Evolutionary conservation across 2,113 vertebrate genomes (phyloP), one percentile per base, ranked within the genome.

Genomic region (Protomyctophum bolini): DNA sequence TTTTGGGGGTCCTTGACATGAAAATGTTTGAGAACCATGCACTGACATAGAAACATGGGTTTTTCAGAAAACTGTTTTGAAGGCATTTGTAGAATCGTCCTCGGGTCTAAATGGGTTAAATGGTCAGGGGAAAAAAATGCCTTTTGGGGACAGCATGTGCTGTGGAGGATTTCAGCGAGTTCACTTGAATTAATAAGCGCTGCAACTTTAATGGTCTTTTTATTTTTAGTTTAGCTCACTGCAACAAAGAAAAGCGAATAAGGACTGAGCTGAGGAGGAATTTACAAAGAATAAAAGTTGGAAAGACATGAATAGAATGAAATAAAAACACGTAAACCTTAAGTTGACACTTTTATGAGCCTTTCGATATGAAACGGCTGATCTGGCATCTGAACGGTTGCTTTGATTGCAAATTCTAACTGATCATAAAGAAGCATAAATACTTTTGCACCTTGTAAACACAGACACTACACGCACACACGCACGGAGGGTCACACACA

Each of bases 81-180:
- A n/a, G n/a, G n/a, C n/a, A n/a, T n/a, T n/a, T n/a, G n/a, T n/a
- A n/a, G n/a, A n/a, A n/a, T n/a, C n/a, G n/a, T n/a, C n/a, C n/a
- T n/a, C n/a, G n/a, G n/a, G n/a, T n/a, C n/a, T n/a, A n/a, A n/a
- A n/a, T n/a, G n/a, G n/a, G n/a, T n/a, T n/a, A 79, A 83, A 84
- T 58, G 48, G 79, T 79, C 58, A 55, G 66, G 82, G 75, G 33
- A 45, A 45, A 62, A 82, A 80, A 85, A 67, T 72, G 79, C 65
- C 55, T 75, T 49, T 78, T 14, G 64, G 73, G 45, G 75, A 75
- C 63, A 41, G 33, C 61, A 58, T 68, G 76, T 75, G 76, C 68
- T 66, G 10, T 64, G 57, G 33, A 6, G 33, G 33, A 6, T 4
- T 41, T 41, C 33, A 66, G 6, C 7, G 7, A 73, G 77, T 75